Evolutionary conservation across 2,797 vertebrate species (phyloP).

Genomic region (Octomys mimax): DNA sequence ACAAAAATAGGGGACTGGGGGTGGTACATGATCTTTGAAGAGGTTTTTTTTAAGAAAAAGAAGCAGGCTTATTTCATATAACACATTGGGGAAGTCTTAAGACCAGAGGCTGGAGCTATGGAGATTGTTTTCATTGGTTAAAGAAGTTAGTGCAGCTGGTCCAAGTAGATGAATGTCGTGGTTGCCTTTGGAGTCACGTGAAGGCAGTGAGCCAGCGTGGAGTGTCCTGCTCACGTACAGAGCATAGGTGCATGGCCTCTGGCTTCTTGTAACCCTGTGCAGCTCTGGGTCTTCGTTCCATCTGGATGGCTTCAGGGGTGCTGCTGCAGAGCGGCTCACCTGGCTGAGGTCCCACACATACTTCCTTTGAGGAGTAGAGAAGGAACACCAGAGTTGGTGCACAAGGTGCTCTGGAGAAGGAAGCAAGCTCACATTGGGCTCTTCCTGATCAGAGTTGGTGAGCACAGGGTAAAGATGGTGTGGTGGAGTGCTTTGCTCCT

Average conservation of each 20-base stretch:
- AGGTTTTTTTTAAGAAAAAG: background rate
- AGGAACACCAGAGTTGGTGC: background rate
- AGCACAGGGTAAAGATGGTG: background rate
- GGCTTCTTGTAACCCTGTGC: background rate
- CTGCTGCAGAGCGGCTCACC: background rate
- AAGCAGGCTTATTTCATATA: background rate
- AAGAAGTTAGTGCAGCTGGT: background rate
- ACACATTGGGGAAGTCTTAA: background rate
- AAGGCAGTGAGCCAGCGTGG: background rate
- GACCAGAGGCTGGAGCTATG: background rate
- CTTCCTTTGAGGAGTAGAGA: background rate
- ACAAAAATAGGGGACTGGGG: background rate
- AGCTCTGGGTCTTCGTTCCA: background rate
- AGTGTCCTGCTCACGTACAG: background rate
- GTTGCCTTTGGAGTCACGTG: background rate
- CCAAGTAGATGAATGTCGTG: background rate
- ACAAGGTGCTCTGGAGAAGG: background rate
- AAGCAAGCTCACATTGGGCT: background rate
- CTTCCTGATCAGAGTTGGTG: background rate
- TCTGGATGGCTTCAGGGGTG: background rate
- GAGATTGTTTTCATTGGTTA: background rate
- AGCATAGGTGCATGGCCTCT: background rate
- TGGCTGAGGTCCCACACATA: background rate
- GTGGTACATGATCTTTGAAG: too few species aligned
- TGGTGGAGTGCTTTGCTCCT: background rate